Conservation (phyloP, 2,113 vertebrate species). For the Sinocyclocheilus rhinocerous region DNA sequence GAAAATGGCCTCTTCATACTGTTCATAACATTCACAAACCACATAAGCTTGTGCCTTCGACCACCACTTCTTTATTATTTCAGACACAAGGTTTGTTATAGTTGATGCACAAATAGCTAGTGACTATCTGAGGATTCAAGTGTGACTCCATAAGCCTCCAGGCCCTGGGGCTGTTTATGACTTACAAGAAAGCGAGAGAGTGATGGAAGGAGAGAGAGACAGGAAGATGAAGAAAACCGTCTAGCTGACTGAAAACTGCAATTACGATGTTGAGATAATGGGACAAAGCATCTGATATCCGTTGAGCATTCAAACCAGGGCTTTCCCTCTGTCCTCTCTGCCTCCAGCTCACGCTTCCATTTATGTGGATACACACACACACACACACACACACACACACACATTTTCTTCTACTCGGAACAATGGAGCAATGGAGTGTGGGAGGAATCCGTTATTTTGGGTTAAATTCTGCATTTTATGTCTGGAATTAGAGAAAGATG, state of each 20-base stretch:
- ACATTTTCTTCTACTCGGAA: no score
- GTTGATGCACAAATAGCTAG: neutral
- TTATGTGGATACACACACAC: neutral
- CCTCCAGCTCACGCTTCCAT: neutral
- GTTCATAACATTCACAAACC: neutral
- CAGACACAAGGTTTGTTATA: neutral
- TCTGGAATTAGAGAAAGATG: no score
- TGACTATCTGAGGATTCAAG: conserved; percentile 27
- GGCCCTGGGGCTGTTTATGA: conserved; percentile 22
- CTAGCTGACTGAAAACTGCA: conserved; percentile 3
- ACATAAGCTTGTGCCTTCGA: neutral
- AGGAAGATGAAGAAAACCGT: conserved; percentile 9
- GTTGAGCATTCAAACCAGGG: neutral
- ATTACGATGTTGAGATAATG: conserved; percentile 41
- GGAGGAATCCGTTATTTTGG: no score
- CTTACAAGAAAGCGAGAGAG: conserved; percentile 10
- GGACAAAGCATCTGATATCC: conserved; percentile 24
- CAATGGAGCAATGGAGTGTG: no score
- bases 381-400: no score
- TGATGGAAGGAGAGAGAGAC: neutral
- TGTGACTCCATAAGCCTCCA: neutral
- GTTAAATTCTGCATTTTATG: no score
- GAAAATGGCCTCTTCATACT: neutral
- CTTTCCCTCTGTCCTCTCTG: neutral
- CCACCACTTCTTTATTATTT: neutral